Conservation (phyloP, 2,113 vertebrate genomes). For the Crotophaga sulcirostris region DNA sequence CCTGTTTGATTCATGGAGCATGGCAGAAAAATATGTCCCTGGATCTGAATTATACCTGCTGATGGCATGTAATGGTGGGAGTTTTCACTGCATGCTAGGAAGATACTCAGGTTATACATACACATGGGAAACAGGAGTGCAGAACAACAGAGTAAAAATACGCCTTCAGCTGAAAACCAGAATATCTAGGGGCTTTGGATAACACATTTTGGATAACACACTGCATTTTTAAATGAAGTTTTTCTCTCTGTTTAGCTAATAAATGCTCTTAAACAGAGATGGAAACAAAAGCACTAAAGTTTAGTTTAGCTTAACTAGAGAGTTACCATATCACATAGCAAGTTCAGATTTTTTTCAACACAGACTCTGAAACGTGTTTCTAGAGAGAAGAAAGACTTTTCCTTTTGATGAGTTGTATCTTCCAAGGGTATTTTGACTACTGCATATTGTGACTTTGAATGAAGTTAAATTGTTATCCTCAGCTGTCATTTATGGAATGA, state of each 20-base stretch:
- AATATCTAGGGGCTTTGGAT: neutral
- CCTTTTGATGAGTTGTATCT: constrained; percentile 8
- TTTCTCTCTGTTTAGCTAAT: neutral
- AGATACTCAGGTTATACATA: neutral
- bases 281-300: neutral
- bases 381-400: neutral
- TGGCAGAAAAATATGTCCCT: constrained; percentile 9
- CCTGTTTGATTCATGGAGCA: constrained; percentile 4
- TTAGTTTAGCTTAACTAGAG: neutral
- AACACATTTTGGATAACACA: neutral
- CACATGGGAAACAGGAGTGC: neutral
- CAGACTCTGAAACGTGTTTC: neutral
- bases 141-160: neutral
- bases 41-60: neutral
- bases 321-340: neutral
- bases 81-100: neutral
- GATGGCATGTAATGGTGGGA: neutral
- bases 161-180: neutral
- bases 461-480: constrained; percentile 21
- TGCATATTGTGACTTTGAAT: constrained; percentile 15
- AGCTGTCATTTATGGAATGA: neutral
- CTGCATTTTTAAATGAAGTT: neutral
- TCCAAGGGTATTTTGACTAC: constrained; percentile 23
- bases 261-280: neutral
- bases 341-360: neutral